These are phyloP conservation scores for Delphinus delphis DNA, from an alignment of 2,113 vertebrate genomes.

Conservation along the genomic window DNA sequence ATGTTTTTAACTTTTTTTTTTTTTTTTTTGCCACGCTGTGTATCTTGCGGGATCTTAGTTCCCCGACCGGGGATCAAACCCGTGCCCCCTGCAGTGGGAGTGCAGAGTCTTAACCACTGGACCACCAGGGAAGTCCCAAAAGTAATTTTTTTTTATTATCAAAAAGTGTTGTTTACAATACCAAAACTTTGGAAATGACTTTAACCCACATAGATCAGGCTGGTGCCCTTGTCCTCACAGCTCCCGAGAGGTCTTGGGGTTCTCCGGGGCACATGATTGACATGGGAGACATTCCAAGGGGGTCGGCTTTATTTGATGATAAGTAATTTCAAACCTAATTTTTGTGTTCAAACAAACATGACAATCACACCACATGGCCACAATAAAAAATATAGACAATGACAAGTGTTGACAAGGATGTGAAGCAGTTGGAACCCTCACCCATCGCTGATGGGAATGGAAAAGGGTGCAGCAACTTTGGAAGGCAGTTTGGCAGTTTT, in stretches of 20 bases:
- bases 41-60: no score
- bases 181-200: background rate
- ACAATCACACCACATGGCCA: background rate
- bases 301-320: background rate
- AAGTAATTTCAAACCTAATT: background rate
- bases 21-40: no score
- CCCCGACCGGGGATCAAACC: no score
- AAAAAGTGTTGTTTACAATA: background rate
- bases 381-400: background rate
- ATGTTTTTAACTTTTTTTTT: no score
- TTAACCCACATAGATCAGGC: background rate
- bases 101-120: no score
- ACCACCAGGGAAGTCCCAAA: background rate
- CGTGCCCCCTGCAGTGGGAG: no score
- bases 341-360: background rate
- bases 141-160: background rate
- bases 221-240: background rate
- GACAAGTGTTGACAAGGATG: background rate
- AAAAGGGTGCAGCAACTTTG: background rate
- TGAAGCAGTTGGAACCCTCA: background rate
- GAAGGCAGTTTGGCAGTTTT: background rate
- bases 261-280: background rate
- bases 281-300: background rate
- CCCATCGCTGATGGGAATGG: background rate
- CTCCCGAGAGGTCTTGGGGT: background rate